Percentiles rank a stretch among this genome's conserved stretches.
Conservation (phyloP, 2,797 vertebrate species). For the Rhodeus uyekii region DNA sequence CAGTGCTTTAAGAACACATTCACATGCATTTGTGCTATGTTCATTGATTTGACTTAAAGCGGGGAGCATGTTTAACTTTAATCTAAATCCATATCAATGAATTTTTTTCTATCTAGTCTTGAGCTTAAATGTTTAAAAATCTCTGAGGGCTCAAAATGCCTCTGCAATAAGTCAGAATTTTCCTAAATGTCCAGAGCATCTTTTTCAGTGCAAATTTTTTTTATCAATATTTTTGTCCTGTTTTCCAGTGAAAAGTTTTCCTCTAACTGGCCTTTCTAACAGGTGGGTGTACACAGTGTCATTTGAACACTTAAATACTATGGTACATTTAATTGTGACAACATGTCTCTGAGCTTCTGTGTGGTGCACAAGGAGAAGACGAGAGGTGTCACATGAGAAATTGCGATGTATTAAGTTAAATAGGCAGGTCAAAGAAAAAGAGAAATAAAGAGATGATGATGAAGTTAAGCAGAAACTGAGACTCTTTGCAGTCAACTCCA, state of each 20-base stretch:
- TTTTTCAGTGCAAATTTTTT: neutral
- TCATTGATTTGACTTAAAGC: conserved; percentile 13
- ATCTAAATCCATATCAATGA: conserved; percentile 11
- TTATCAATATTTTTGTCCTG: neutral
- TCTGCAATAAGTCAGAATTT: neutral
- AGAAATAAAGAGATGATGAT: conserved; percentile 13
- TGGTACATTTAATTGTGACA: conserved; percentile 10
- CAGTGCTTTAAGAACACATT: conserved; percentile 15
- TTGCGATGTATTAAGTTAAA: neutral
- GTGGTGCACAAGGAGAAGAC: conserved; percentile 20
- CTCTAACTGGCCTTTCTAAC: conserved; percentile 31
- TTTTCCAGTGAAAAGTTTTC: conserved; percentile 2
- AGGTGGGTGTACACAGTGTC: conserved; percentile 32
- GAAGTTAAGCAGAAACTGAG: conserved; percentile 60
- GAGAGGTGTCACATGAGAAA: conserved; percentile 14
- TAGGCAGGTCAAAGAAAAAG: neutral
- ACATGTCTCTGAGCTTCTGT: neutral
- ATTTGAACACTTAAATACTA: conserved; percentile 40
- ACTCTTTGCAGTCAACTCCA: conserved; percentile 15
- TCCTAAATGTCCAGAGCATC: neutral
- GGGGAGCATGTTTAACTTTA: conserved; percentile 9
- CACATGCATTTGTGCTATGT: neutral
- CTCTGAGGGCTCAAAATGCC: neutral
- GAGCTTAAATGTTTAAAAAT: conserved; percentile 7
- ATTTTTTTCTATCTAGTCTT: neutral